Base-by-base conservation (phyloP, 2,797 vertebrate genomes). In the Crenichthys baileyi region DNA sequence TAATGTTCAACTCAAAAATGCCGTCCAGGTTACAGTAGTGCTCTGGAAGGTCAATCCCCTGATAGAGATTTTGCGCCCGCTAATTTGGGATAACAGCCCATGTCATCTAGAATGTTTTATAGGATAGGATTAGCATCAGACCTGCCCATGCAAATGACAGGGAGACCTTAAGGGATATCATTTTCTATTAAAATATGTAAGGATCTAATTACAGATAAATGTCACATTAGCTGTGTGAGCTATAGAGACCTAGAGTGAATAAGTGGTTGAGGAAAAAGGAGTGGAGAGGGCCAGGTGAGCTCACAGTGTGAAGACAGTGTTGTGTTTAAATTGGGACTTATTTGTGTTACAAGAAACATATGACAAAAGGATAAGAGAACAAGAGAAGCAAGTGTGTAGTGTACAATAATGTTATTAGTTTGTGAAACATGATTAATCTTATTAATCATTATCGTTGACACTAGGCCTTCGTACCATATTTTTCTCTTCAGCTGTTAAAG, bases 161-260 rank as follows among this genome's bases (percentile, higher is more conserved):
- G 84, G 82, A 93, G 92, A 96, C 95, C 94, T 95, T 95, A 95
- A 95, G 95, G 93, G 92, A 95, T 93, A 95, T 94, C 75, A 94
- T 94, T 95, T 94, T 92, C 91, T 94, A 94, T 95, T 95, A 95
- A 94, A 94, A 94, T 93, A 94, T 93, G 92, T 93, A 94, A 91
- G 89, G 91, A 92, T 91, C 90, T 95, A 95, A 95, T 96, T 95
- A 95, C 93, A 94, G 93, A 94, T 95, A 95, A 95, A 95, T 95
- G 93, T 93, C 94, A 95, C 92, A 93, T 95, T 94, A 95, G 88
- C 92, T 87, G 85, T 88, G 89, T 87, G 90, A 91, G 88, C 91
- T 86, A 88, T 73, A 88, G 81, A 91, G 91, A 93, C 91, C 91
- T 89, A 91, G 88, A 88, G 83, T 93, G 91, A 91, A 87, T 79